phyloP scores from a whole-genome alignment of 2,797 vertebrate genomes.

The Podarcis lilfordi region DNA sequence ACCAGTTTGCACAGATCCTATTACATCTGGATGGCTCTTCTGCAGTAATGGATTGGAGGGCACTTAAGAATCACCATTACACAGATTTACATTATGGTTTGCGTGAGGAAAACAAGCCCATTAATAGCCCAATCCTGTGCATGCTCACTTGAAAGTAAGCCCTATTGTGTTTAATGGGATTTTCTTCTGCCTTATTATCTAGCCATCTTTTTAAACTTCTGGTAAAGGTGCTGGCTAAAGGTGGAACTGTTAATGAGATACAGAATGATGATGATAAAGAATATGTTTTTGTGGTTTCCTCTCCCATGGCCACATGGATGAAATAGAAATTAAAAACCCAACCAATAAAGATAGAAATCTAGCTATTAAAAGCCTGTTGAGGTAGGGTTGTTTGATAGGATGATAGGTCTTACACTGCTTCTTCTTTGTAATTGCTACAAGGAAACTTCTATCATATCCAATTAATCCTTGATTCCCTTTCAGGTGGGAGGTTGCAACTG shows the following conservation, averaged over 20 bases:
- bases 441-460: background rate
- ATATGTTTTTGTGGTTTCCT: background rate
- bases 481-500: background rate
- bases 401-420: background rate
- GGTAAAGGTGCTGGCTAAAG: constrained; percentile 36
- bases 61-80: background rate
- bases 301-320: background rate
- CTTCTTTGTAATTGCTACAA: background rate
- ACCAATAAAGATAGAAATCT: background rate
- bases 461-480: background rate
- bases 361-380: background rate
- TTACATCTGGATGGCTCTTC: constrained; percentile 27
- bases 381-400: background rate
- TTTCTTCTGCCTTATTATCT: background rate
- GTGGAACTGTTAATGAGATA: background rate
- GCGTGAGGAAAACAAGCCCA: background rate
- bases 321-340: background rate
- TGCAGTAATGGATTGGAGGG: constrained; percentile 42
- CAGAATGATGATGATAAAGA: background rate
- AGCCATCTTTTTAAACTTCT: constrained; percentile 21
- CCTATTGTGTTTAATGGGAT: background rate
- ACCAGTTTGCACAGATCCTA: constrained; percentile 36
- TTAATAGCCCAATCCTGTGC: background rate
- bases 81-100: constrained; percentile 40
- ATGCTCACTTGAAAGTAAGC: background rate